Percentiles rank a stretch among this genome's conserved stretches.
Evolutionary conservation across 2,888 invertebrate genomes (phyloP).

Genomic region (Lamproptera curius): DNA sequence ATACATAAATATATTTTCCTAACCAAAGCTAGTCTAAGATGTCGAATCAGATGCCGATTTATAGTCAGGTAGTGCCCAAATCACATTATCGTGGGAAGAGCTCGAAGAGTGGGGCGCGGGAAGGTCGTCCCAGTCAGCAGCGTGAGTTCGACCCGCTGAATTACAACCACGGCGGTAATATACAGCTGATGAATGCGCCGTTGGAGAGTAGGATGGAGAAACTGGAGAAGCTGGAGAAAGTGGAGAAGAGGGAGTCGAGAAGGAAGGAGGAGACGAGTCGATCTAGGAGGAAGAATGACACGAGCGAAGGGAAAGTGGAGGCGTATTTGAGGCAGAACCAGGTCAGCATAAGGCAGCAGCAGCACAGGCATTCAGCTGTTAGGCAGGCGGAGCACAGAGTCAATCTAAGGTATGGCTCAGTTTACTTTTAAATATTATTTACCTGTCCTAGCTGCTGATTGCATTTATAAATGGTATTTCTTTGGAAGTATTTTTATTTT

Average conservation of each 20-base stretch:
- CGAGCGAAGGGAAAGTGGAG: constrained; percentile 66
- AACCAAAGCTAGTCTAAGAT: constrained; percentile 70
- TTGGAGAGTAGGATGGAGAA: constrained; percentile 48
- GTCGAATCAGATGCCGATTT: constrained; percentile 70
- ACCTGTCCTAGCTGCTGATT: no score
- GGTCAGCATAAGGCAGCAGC: constrained; percentile 69
- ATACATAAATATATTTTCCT: constrained; percentile 35
- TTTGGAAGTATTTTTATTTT: no score
- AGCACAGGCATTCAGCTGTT: constrained; percentile 67
- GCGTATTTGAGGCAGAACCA: constrained; percentile 71
- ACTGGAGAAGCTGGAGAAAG: constrained; percentile 45
- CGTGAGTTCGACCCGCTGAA: constrained; percentile 81
- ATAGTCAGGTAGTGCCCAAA: constrained; percentile 71
- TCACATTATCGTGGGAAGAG: constrained; percentile 54
- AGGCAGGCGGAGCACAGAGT: constrained; percentile 72
- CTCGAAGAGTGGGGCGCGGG: constrained; percentile 37
- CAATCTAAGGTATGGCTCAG: constrained; percentile 55
- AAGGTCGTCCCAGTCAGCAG: constrained; percentile 35
- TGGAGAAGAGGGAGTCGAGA: constrained; percentile 46
- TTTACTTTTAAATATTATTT: no score
- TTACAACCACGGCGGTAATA: constrained; percentile 76
- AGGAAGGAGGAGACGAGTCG: constrained; percentile 39
- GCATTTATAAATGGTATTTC: no score
- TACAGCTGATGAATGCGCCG: constrained; percentile 45
- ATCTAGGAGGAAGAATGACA: constrained; percentile 43